A percentile compares a stretch with the other conserved stretches of the same genome.
phyloP scores from a whole-genome alignment of 1,140 invertebrate species.

The Aradophagus sp. region DNA sequence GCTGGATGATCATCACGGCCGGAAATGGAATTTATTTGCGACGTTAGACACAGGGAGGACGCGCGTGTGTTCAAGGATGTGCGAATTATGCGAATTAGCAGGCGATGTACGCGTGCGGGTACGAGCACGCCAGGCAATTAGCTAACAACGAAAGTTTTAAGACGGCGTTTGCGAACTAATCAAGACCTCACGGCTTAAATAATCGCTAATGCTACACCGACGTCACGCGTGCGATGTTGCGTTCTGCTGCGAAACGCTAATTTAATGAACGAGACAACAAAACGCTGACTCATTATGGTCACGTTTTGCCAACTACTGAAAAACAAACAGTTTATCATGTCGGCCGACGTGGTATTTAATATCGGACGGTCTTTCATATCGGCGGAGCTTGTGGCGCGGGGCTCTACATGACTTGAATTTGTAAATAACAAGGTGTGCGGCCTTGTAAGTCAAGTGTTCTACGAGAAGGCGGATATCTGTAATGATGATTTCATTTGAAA shows the following conservation, averaged over 20 bases:
- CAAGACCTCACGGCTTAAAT: conserved; percentile 64
- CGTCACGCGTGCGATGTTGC: conserved; percentile 35
- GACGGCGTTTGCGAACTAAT: conserved; percentile 66
- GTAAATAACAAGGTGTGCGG: conserved; percentile 7
- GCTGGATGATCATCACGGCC: conserved; percentile 31
- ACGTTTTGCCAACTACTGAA: conserved; percentile 27
- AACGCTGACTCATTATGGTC: conserved; percentile 39
- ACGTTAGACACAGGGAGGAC: conserved; percentile 14
- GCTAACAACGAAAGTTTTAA: conserved; percentile 69
- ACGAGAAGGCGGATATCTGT: no score
- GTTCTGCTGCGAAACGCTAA: conserved; percentile 21
- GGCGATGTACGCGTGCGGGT: conserved; percentile 60
- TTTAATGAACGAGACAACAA: conserved; percentile 41
- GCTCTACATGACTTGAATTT: conserved; percentile 29
- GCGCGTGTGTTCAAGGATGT: conserved; percentile 35
- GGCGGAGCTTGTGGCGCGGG: conserved; percentile 1
- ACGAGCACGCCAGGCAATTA: conserved; percentile 64
- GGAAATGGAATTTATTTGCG: conserved; percentile 42
- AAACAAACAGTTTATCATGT: conserved; percentile 41
- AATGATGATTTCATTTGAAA: no score
- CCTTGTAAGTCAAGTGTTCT: not conserved
- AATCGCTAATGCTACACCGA: conserved; percentile 60
- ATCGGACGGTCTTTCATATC: conserved; percentile 21
- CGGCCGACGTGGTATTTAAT: conserved; percentile 24
- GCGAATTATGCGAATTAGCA: conserved; percentile 55